These are phyloP conservation scores for Calypte anna DNA, from an alignment of 2,113 vertebrate species.

Conservation along the genomic window DNA sequence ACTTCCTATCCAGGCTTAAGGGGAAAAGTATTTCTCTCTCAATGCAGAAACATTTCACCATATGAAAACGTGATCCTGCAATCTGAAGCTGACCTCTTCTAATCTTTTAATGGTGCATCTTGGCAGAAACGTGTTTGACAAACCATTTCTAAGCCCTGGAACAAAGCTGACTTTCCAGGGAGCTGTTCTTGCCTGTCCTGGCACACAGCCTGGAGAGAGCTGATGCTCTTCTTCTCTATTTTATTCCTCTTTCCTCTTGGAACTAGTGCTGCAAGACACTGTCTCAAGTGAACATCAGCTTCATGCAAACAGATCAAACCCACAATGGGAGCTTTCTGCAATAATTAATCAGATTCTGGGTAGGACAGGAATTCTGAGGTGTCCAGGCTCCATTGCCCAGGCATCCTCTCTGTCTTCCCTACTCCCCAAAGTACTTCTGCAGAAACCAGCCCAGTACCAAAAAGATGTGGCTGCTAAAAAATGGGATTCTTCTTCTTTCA, in stretches of 20 bases:
- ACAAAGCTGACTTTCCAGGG: conserved; percentile 10
- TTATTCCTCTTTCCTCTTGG: background rate
- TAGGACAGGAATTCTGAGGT: background rate
- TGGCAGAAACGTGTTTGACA: background rate
- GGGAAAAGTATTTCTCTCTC: background rate
- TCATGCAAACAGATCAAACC: background rate
- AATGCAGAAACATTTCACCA: background rate
- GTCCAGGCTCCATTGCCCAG: background rate
- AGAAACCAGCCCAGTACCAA: background rate
- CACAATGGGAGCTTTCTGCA: background rate
- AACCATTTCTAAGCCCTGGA: background rate
- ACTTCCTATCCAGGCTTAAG: background rate
- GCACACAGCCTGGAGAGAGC: background rate
- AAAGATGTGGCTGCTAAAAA: background rate
- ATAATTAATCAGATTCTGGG: background rate
- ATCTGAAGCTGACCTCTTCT: background rate
- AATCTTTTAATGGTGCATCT: background rate
- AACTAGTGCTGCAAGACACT: background rate
- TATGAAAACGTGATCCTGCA: background rate
- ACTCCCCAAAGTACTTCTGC: background rate
- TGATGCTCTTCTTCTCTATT: background rate
- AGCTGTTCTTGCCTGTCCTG: background rate
- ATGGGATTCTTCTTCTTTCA: background rate
- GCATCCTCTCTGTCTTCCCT: background rate
- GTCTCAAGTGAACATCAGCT: background rate